Evolutionary conservation across 1,140 invertebrate genomes (phyloP), one percentile per base, ranked within the genome.

Genomic region (Aleiodes sp.): DNA sequence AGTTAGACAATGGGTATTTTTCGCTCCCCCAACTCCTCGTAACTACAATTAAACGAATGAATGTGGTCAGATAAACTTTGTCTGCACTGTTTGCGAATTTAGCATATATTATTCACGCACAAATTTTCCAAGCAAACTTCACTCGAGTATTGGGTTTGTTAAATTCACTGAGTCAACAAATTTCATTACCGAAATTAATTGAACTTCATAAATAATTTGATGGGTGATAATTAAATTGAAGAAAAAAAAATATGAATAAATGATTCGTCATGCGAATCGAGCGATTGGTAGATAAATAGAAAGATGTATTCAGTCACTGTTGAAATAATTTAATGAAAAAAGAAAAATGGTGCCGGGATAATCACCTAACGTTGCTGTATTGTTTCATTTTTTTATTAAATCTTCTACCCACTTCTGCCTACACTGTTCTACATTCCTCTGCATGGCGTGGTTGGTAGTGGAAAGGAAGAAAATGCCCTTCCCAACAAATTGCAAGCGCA

Each of bases 391-490:
- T 84, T 83, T 81, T 84, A 84, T 83, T 84, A 81, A 85, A 84
- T 81, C 81, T 83, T 82, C 82, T 85, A 85, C 82, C 83, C 80
- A 85, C 83, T 81, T 84, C 82, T 86, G 82, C 84, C 83, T 86
- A 84, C 83, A 85, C 81, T 87, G 81, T 86, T 88, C 84, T 88
- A 88, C 87, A 88, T 87, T 89, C 86, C 87, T 84, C 89, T 89
- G 88, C 88, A 89, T 89, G 88, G 87, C 87, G 82, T 86, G 82
- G 82, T 85, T 87, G 87, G 86, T 90, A 90, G 89, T 89, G 89
- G 89, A 87, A 89, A 89, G 85, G 88, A 90, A 87, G 89, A 90
- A 86, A 90, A 89, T 90, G 89, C 88, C 87, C 88, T 90, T 87
- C 88, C 87, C 87, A 89, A 87, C 88, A 90, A 90, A 90, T 89